These are phyloP conservation scores for Flexamia atlantica DNA, from an alignment of 2,888 invertebrate species.

Conservation along the genomic window DNA sequence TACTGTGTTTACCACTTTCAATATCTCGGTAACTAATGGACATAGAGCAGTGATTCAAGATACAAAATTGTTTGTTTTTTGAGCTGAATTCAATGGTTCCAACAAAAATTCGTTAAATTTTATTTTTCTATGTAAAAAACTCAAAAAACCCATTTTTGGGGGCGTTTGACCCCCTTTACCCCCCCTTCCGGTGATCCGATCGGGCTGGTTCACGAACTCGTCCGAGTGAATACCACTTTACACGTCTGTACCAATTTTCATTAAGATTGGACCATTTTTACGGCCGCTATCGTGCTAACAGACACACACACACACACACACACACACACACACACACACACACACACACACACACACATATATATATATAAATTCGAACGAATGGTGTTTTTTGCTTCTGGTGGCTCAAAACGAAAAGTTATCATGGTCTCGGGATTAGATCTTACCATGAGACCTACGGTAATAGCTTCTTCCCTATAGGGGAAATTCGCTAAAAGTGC, in stretches of 20 bases:
- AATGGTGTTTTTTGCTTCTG: constrained; percentile 5
- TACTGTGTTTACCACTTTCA: too few species aligned
- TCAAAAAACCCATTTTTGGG: too few species aligned
- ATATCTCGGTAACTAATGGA: too few species aligned
- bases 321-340: neutral
- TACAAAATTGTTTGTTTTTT: too few species aligned
- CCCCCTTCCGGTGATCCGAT: neutral
- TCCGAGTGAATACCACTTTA: neutral
- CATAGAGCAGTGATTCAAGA: too few species aligned
- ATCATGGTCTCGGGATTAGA: neutral
- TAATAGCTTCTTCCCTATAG: neutral
- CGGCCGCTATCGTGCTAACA: neutral
- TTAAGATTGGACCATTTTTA: neutral
- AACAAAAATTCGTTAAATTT: too few species aligned
- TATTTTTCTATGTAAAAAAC: too few species aligned
- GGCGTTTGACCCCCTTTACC: too few species aligned
- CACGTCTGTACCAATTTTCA: neutral
- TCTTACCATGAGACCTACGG: constrained; percentile 18
- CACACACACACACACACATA: neutral
- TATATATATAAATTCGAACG: constrained; percentile 11
- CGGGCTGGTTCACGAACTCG: neutral
- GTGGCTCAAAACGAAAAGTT: neutral
- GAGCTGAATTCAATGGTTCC: too few species aligned
- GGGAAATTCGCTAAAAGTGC: constrained; percentile 34
- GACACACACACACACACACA: neutral